phyloP scores from a whole-genome alignment of 2,797 vertebrate species.

The Taeniopygia guttata region DNA sequence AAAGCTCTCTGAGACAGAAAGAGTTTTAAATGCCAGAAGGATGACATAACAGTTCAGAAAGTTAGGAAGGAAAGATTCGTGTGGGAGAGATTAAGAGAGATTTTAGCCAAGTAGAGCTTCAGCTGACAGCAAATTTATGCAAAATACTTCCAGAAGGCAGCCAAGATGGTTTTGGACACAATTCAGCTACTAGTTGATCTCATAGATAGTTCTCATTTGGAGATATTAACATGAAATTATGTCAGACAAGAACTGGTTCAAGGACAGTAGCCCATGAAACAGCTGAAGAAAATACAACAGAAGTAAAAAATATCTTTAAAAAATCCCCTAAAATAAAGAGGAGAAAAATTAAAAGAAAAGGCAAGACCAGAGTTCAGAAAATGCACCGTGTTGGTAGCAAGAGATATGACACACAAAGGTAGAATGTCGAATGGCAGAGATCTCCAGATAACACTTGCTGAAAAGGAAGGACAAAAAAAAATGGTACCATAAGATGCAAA shows the following conservation, averaged over 20 bases:
- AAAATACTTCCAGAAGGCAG: not conserved
- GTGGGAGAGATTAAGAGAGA: not conserved
- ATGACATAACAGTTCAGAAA: not conserved
- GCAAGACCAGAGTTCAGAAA: not conserved
- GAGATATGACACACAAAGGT: not conserved
- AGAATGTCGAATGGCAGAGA: not conserved
- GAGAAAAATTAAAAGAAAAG: not conserved
- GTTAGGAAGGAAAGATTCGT: not conserved
- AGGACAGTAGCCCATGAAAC: not conserved
- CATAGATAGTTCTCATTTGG: not conserved
- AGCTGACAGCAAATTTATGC: not conserved
- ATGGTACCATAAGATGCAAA: not conserved
- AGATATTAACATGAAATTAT: not conserved
- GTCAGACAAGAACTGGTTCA: not conserved
- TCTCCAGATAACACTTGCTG: not conserved
- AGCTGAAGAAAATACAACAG: not conserved
- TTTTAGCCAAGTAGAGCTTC: not conserved
- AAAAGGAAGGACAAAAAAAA: not conserved
- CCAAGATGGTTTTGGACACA: not conserved
- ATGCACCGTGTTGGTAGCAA: not conserved
- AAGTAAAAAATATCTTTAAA: not conserved
- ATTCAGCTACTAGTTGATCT: not conserved
- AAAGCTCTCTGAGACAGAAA: not conserved
- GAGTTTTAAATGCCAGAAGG: not conserved
- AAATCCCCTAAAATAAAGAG: not conserved